Base-by-base conservation (phyloP, 2,797 vertebrate species). In the Sebastes paucispinis region DNA sequence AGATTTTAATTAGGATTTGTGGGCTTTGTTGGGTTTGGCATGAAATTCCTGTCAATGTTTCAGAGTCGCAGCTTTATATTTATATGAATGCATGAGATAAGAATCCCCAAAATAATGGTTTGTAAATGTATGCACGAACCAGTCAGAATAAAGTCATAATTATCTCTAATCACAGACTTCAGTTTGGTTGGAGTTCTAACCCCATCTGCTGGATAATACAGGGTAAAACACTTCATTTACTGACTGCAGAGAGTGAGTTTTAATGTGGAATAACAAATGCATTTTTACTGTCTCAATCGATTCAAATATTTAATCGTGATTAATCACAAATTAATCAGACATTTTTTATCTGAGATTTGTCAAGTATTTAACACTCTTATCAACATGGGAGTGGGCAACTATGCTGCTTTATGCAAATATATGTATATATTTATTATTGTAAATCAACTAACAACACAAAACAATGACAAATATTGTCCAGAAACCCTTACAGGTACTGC, bases 121-220 rank as follows among this genome's bases (percentile, higher is more conserved):
- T 69, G 47, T 55, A 18, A 70, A 59, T 47, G 25, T 25, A 75
- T 8, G 13, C 52, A 29, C 2, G 14, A 25, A 55, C 12, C 8
- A 67, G 73, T 11, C 25, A 50, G 13, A 58, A 29, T 22, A 27
- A 73, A 87, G 25, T 27, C 24, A 3, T n/a, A 36, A 63, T 69
- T 34, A 39, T 11, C 5, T 16, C 52, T 14, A 20, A 75, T 27
- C 11, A 34, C 14, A n/a, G 32, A 29, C 36, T 39, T 13, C 4
- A 16, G 13, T 24, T 50, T 71, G 24, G n/a, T 82, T 81, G 34
- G 87, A 81, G 59, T 62, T 90, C 59, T 84, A 29, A 0, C 89
- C 2, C 89, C 91, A 88, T 81, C 92, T 93, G 87, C 89, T 92
- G 92, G 88, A 80, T 12, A 0, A 68, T 67, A 66, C 3, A 16